Conservation (phyloP, 2,888 invertebrate genomes). For the Nemapogon koenigi region DNA sequence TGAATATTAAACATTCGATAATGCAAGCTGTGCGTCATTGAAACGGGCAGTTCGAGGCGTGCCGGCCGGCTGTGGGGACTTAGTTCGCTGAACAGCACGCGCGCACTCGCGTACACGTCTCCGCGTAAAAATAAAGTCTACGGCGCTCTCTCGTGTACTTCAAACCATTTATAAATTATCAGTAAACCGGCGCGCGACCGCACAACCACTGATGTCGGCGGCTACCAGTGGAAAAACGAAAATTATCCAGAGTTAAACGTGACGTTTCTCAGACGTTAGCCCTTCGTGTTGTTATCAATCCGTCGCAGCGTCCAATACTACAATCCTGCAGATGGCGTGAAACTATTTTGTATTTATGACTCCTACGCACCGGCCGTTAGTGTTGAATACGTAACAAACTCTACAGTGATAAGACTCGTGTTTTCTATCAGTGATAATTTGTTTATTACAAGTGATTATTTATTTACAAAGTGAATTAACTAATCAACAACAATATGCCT, state of each 20-base stretch:
- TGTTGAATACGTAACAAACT: constrained; percentile 29
- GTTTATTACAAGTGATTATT: constrained; percentile 43
- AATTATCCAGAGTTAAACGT: constrained; percentile 32
- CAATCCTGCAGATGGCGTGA: constrained; percentile 30
- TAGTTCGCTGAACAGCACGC: constrained; percentile 18
- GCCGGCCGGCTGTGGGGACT: constrained; percentile 22
- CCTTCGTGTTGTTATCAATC: constrained; percentile 36
- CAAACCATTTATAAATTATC: constrained; percentile 61
- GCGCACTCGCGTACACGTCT: constrained; percentile 54
- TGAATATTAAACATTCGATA: constrained; percentile 48
- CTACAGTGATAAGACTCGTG: constrained; percentile 23
- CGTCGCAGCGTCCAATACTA: constrained; percentile 24
- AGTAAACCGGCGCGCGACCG: constrained; percentile 59
- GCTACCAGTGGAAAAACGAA: constrained; percentile 46
- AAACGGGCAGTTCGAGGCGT: constrained; percentile 30
- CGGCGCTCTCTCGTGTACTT: constrained; percentile 56
- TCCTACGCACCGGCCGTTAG: constrained; percentile 45
- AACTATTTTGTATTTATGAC: constrained; percentile 27
- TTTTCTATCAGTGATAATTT: constrained; percentile 22
- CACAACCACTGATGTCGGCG: constrained; percentile 51
- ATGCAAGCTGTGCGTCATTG: constrained; percentile 33
- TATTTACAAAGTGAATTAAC: constrained; percentile 27
- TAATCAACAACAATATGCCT: constrained; percentile 36
- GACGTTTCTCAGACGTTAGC: constrained; percentile 29
- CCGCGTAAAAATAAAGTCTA: constrained; percentile 63